Conservation (phyloP, 2,797 vertebrate genomes). For the Sebastes minor region DNA sequence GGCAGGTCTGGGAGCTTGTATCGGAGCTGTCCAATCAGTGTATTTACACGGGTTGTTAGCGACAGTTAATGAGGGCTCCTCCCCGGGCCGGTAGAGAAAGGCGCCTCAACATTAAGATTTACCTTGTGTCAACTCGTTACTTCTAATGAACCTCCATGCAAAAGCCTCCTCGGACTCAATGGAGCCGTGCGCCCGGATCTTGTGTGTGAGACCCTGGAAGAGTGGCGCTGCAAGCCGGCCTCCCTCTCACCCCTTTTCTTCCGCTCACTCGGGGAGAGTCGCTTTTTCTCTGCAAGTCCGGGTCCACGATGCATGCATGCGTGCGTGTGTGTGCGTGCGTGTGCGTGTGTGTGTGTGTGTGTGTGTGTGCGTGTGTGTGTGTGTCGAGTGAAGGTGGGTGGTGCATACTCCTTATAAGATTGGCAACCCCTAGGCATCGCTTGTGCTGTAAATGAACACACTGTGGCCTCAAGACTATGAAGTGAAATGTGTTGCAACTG, state of each 20-base stretch:
- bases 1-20: slow-evolving; percentile 92
- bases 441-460: neutral
- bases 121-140: slow-evolving; percentile 98
- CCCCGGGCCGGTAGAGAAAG: slow-evolving; percentile 90
- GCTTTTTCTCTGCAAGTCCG: slow-evolving; percentile 64
- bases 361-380: neutral
- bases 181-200: slow-evolving; percentile 82
- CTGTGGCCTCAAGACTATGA: neutral
- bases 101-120: slow-evolving; percentile 92
- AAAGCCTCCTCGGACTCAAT: slow-evolving; percentile 82
- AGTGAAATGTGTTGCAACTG: neutral
- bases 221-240: slow-evolving; percentile 74
- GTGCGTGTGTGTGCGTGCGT: neutral
- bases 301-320: slow-evolving; percentile 55
- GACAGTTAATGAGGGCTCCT: slow-evolving; percentile 97
- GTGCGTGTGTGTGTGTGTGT: neutral
- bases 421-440: neutral
- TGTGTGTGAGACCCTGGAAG: slow-evolving; percentile 72
- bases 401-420: slow-evolving; percentile 8
- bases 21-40: slow-evolving; percentile 95
- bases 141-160: slow-evolving; percentile 93
- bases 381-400: slow-evolving; percentile 3
- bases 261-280: slow-evolving; percentile 70
- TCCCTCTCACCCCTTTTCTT: slow-evolving; percentile 67
- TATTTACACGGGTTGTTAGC: slow-evolving; percentile 99